Evolutionary conservation across 1,140 invertebrate genomes (phyloP).

Genomic region (Callitettix versicolor): DNA sequence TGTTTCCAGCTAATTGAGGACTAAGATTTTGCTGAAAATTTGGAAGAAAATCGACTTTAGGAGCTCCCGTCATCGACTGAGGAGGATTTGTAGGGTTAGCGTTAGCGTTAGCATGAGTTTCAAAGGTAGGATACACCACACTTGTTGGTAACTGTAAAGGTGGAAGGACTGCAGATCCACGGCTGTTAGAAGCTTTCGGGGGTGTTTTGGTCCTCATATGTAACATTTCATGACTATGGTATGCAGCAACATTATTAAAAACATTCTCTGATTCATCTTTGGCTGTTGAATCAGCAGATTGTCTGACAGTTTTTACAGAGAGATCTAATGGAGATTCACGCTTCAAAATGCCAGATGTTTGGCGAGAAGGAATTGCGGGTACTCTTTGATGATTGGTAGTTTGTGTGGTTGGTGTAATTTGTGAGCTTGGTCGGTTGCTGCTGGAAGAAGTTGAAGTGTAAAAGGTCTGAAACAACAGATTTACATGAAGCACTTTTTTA

Average conservation of each 20-base stretch:
- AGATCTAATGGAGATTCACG: constrained; percentile 70
- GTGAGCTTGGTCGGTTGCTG: constrained; percentile 5
- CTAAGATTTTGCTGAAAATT: constrained; percentile 40
- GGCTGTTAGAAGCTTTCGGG: constrained; percentile 1
- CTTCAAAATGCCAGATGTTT: constrained; percentile 33
- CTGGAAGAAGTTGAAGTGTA: constrained; percentile 8
- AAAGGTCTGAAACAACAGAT: constrained; percentile 3
- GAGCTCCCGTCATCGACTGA: constrained; percentile 37
- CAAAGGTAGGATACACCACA: constrained; percentile 27
- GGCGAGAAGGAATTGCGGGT: constrained; percentile 11
- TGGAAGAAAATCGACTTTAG: constrained; percentile 58
- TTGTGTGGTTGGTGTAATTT: constrained; percentile 1
- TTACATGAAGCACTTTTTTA: too few species aligned
- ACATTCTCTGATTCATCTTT: constrained; percentile 31
- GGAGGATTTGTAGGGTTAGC: not conserved
- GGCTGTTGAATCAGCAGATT: constrained; percentile 71
- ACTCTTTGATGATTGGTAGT: constrained; percentile 1
- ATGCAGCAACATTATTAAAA: not conserved
- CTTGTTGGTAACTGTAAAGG: constrained; percentile 20
- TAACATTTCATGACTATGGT: constrained; percentile 10
- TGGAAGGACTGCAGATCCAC: constrained; percentile 10
- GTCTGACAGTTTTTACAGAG: constrained; percentile 74
- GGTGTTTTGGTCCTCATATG: not conserved
- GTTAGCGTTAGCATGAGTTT: constrained; percentile 23
- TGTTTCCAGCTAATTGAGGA: not conserved